Base-by-base conservation (phyloP, 2,797 vertebrate genomes). In the Amblyraja radiata region DNA sequence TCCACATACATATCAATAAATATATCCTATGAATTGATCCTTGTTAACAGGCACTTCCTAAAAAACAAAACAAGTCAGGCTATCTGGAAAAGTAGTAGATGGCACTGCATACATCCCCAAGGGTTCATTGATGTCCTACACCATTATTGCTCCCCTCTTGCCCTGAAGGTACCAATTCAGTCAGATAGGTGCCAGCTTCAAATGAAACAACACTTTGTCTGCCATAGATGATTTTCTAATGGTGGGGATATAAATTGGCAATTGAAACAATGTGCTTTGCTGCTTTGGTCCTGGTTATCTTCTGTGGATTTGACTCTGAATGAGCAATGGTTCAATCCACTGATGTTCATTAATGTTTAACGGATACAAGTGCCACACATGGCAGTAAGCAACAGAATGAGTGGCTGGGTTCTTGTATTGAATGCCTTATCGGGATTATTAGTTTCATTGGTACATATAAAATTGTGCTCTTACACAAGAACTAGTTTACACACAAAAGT, bases 1-100 rank as follows among this genome's bases (percentile, higher is more conserved):
- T 96, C 96, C 76, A 96, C 96, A 94, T 97, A 97, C 95, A 97
- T 96, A 95, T 97, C 97, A 96, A 97, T 94, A 97, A 97, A 97
- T 93, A 97, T 93, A 96, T 95, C 97, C 97, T 95, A 96, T 94
- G 96, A 96, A 97, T 94, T 95, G 96, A 95, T 97, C 97, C 94
- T 96, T 96, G 95, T 96, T 97, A 95, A 96, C 96, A 96, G 97
- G 97, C 94, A 97, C 96, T 36, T 3, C 96, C 94, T 94, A 94
- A 95, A 94, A 96, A 21, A 32, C 65, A 9, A 36, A 90, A 71
- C 10, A 23, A 2, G 0, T 6, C 0, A 1, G 28, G 54, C 21
- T 23, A 46, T 9, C 6, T 23, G 80, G 10, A 25, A 10, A 54
- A 25, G 80, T 0, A 46, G 16, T 21, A 6, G 10, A 8, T 21